These are phyloP conservation scores for Hystrix brachyura DNA, from an alignment of 2,113 vertebrate species.

Conservation along the genomic window DNA sequence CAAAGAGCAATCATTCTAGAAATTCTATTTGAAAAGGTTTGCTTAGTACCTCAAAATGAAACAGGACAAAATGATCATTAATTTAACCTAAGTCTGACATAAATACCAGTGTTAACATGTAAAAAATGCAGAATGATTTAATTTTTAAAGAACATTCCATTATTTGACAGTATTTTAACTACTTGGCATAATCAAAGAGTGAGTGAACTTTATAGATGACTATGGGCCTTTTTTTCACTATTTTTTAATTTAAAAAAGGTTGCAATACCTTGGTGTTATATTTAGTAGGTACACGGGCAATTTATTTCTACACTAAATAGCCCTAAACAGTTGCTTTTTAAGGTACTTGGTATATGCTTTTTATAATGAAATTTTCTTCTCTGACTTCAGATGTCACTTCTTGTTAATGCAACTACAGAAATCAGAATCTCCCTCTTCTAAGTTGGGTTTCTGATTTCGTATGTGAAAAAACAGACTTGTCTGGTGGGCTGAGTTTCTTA, in stretches of 20 bases:
- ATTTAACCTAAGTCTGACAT: background rate
- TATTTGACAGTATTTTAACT: background rate
- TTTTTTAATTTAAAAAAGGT: background rate
- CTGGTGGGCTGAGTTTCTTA: background rate
- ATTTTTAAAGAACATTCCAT: background rate
- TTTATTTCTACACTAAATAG: background rate
- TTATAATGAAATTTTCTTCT: background rate
- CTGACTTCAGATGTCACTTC: slow-evolving; percentile 1
- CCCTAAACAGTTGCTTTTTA: background rate
- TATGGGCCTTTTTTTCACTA: background rate
- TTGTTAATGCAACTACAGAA: background rate
- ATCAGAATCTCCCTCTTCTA: background rate
- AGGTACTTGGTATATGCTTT: background rate
- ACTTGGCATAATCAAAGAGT: background rate
- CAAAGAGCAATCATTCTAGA: background rate
- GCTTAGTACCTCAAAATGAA: background rate
- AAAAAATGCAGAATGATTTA: slow-evolving; percentile 11
- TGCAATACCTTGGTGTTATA: background rate
- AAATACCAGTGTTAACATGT: background rate
- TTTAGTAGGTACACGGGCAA: background rate
- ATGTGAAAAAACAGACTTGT: background rate
- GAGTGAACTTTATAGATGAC: background rate
- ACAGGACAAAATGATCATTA: slow-evolving; percentile 9
- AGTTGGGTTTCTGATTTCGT: slow-evolving; percentile 12
- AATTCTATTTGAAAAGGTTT: background rate